phyloP scores from a whole-genome alignment of 2,113 vertebrate species.

The Coregonus clupeaformis region DNA sequence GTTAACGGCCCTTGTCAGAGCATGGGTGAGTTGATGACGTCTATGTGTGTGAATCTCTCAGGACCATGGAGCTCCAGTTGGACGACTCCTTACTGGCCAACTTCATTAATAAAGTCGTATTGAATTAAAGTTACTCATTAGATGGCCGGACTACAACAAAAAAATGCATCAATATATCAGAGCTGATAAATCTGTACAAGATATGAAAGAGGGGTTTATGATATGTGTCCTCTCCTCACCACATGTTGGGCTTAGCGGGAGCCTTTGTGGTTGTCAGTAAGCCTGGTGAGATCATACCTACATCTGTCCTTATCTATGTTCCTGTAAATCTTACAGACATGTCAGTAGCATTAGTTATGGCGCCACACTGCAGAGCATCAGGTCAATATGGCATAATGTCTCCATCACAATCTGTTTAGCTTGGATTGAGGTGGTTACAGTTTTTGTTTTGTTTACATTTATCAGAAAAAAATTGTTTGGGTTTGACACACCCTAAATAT shows the following conservation, averaged over 20 bases:
- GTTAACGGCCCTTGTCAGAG: slow-evolving; percentile 52
- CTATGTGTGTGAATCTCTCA: slow-evolving; percentile 19
- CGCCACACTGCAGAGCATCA: not conserved
- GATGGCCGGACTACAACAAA: too few species aligned
- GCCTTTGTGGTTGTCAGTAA: not conserved
- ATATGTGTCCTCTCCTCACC: slow-evolving; percentile 6
- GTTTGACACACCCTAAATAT: not conserved
- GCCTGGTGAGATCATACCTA: not conserved
- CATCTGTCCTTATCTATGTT: not conserved
- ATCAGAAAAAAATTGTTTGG: not conserved
- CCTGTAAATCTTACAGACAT: not conserved
- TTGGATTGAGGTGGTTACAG: not conserved
- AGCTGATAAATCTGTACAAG: too few species aligned
- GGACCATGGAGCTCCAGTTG: too few species aligned
- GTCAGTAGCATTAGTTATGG: not conserved
- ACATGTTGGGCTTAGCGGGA: not conserved
- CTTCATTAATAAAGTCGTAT: too few species aligned
- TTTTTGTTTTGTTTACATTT: not conserved
- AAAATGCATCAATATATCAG: too few species aligned
- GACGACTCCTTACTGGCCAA: too few species aligned
- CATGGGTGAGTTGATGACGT: slow-evolving; percentile 33
- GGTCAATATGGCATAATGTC: not conserved
- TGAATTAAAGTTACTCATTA: too few species aligned
- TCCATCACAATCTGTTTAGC: not conserved
- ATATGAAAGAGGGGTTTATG: not conserved